Evolutionary conservation across 2,797 vertebrate species (phyloP), one percentile per base, ranked within the genome.

Genomic region (Microctenopoma stevenorrisi): DNA sequence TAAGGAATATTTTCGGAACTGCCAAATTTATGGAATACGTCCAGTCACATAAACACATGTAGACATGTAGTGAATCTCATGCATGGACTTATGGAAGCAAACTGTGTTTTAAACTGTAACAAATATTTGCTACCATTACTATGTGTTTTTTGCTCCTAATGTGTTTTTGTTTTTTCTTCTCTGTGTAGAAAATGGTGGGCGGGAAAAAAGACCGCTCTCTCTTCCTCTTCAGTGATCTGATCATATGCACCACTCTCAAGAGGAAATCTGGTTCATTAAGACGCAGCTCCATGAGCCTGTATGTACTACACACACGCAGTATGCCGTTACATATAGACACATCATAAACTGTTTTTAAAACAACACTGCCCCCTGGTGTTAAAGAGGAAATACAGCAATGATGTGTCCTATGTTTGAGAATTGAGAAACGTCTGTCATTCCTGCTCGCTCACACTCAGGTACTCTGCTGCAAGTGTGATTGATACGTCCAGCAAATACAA

Each of bases 401-500:
- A 22, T 22, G 22, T 22, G 22, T 22, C 22, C 22, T 22, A 22
- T 22, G 22, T 22, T 22, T 22, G 22, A 22, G 22, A 22, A 22
- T 22, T 22, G 22, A 22, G 22, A 22, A 22, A 22, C 22, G 22
- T 22, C 22, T 26, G 2, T 53, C 6, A 66, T 40, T 25, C 2
- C 4, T 7, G 15, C 46, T 62, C 11, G 61, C 40, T 66, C 54
- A 4, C 15, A 64, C 70, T 1, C 90, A 99, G 97, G 76, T 98
- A 99, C 85, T 96, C 97, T 0, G 96, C 97, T 0, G 96, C 96
- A 47, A 99, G 97, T 1, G 93, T 98, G 75, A 99, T 99, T 0
- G 98, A 99, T 87, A 99, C 96, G 0, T 94, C 97, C 68, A 99
- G 97, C 93, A 99, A 99, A 91, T 99, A 99, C 86, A 99, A 99